Percentiles rank a stretch among this genome's conserved stretches.
phyloP scores from a whole-genome alignment of 2,888 invertebrate genomes.

The Meiosimyza platycephala region DNA sequence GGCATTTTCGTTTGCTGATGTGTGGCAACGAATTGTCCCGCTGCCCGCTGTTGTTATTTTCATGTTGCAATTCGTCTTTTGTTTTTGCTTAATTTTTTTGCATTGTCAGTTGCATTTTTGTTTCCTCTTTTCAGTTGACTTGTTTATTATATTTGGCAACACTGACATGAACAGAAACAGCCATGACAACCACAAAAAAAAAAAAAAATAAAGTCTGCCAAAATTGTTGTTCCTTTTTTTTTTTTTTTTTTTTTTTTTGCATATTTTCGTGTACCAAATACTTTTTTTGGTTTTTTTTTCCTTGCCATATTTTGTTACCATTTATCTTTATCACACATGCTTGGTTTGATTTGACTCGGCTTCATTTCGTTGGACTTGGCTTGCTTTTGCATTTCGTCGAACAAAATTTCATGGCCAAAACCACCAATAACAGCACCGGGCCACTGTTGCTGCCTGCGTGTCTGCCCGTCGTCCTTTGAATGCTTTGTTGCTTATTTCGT shows the following conservation, averaged over 20 bases:
- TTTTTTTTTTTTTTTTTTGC: conserved; percentile 6
- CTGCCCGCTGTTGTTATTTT: too few species aligned
- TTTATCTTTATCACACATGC: conserved; percentile 40
- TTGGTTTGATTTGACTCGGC: conserved; percentile 15
- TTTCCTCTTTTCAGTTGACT: background rate
- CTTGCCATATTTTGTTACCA: conserved; percentile 28
- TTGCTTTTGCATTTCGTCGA: background rate
- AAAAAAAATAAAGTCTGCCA: conserved; percentile 7
- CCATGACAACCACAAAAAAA: background rate
- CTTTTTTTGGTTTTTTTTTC: background rate
- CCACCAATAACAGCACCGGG: too few species aligned
- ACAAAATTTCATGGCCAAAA: background rate
- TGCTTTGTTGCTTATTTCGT: conserved; percentile 9
- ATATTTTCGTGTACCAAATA: background rate
- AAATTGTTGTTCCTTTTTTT: background rate
- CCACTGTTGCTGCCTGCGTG: too few species aligned
- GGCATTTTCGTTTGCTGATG: background rate
- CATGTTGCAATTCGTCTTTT: too few species aligned
- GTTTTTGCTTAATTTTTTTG: background rate
- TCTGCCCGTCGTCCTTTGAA: background rate
- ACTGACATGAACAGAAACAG: background rate
- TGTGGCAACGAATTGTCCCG: conserved; percentile 12
- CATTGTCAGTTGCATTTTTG: conserved; percentile 9
- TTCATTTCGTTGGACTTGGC: background rate
- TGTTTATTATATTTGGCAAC: conserved; percentile 27